Base-by-base conservation (phyloP, 2,888 invertebrate species). In the Cylloceria caligata region DNA sequence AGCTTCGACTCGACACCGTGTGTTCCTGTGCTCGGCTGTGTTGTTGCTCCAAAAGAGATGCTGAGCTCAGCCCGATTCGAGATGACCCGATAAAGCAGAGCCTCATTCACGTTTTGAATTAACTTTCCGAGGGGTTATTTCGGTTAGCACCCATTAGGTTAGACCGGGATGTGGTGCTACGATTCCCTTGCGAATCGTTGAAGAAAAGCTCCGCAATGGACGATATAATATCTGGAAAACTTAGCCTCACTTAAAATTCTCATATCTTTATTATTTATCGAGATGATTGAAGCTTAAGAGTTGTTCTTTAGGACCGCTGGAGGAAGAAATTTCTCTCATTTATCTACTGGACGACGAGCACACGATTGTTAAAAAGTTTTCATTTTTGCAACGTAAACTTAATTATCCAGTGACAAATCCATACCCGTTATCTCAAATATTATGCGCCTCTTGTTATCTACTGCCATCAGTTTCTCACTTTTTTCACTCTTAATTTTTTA, bases 11-110 rank as follows among this genome's bases (percentile, higher is more conserved):
- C n/a, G 21, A 68, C 67, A 76, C 27, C 27, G 49, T 16, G 57
- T 24, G 39, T 27, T 34, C 5, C 39, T 36, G 69, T 72, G 27
- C 42, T 36, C 42, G 62, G 9, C 27, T 49, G 47, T 45, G 49
- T 24, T 77, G 77, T 82, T 69, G 39, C 62, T 62, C 64, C 67
- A 24, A 57, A 39, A 30, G 74, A 71, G 64, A 67, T 81, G 86
- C 87, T 87, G 88, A 87, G 83, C 77, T 73, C 57, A 76, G 74
- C 73, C 39, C 79, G 80, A 83, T 73, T 71, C 65, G 76, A 87
- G 88, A 89, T 88, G 76, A 67, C 71, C 84, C 77, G 88, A 88
- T 88, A 87, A 84, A 83, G 87, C 88, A 87, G 85, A 78, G 60
- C 75, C 81, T 81, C 80, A 60, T 80, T 78, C 82, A 80, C 47